A percentile compares a stretch with the other conserved stretches of the same genome.
phyloP scores from a whole-genome alignment of 2,888 invertebrate genomes.

The Pycnomerus fuliginosus region DNA sequence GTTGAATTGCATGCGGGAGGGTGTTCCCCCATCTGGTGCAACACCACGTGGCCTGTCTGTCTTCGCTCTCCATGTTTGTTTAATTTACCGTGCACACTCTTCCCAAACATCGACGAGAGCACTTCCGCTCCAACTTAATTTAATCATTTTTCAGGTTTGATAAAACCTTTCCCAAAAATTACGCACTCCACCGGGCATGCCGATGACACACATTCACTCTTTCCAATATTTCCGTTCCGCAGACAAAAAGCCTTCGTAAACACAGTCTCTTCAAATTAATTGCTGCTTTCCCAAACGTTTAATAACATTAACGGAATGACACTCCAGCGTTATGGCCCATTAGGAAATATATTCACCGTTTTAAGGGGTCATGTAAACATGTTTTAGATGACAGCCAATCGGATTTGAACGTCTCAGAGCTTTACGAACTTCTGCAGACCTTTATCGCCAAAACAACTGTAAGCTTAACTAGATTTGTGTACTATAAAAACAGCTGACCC shows the following conservation, averaged over 20 bases:
- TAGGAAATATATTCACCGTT: constrained; percentile 14
- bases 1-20: neutral
- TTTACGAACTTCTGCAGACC: too few relatives aligned
- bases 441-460: too few relatives aligned
- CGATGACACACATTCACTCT: constrained; percentile 19
- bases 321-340: constrained; percentile 20
- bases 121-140: neutral
- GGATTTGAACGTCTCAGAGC: too few relatives aligned
- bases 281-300: constrained; percentile 18
- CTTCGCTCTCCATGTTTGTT: constrained; percentile 13
- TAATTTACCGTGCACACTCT: constrained; percentile 9
- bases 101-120: neutral
- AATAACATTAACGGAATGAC: constrained; percentile 22
- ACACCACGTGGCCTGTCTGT: constrained; percentile 15
- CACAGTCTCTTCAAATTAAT: constrained; percentile 23
- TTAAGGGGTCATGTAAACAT: constrained; percentile 12
- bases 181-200: constrained; percentile 1
- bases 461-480: too few relatives aligned
- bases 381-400: constrained; percentile 4
- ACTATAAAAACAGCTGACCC: too few relatives aligned
- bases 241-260: constrained; percentile 15
- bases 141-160: neutral
- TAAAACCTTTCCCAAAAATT: constrained; percentile 10
- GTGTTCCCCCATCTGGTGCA: constrained; percentile 7
- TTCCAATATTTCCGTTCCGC: constrained; percentile 7